These are phyloP conservation scores for Lasioglossum zephyrum DNA, from an alignment of 2,888 invertebrate genomes.

Conservation along the genomic window DNA sequence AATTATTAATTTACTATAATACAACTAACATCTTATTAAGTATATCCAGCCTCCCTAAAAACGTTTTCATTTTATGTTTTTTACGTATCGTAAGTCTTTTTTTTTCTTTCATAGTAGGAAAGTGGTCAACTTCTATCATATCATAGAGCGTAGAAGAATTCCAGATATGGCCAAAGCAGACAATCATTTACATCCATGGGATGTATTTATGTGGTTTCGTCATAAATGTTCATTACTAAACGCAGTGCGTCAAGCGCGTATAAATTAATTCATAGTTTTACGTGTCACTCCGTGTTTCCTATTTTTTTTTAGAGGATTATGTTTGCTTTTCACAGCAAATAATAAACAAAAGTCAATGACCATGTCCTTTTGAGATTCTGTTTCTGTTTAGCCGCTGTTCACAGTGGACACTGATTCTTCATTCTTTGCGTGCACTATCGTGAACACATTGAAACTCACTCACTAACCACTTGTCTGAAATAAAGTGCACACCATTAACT, in stretches of 20 bases:
- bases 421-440: constrained; percentile 73
- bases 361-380: constrained; percentile 57
- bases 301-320: constrained; percentile 67
- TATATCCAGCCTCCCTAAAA: constrained; percentile 80
- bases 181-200: constrained; percentile 80
- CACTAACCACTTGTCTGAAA: constrained; percentile 81
- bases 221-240: constrained; percentile 76
- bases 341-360: constrained; percentile 72
- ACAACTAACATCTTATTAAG: constrained; percentile 81
- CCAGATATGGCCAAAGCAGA: constrained; percentile 78
- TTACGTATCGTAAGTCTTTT: constrained; percentile 77
- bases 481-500: constrained; percentile 30
- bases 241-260: constrained; percentile 74
- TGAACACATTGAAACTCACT: constrained; percentile 80
- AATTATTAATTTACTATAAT: constrained; percentile 83
- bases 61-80: constrained; percentile 67
- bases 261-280: constrained; percentile 77
- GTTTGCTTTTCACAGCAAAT: constrained; percentile 73
- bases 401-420: constrained; percentile 74
- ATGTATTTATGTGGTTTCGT: constrained; percentile 78
- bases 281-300: constrained; percentile 64
- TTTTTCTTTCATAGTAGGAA: constrained; percentile 74
- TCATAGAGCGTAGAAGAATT: constrained; percentile 80
- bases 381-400: constrained; percentile 67
- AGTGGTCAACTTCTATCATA: constrained; percentile 81